These are phyloP conservation scores for Pollimyrus isidori DNA, from an alignment of 2,113 vertebrate genomes.

Conservation along the genomic window DNA sequence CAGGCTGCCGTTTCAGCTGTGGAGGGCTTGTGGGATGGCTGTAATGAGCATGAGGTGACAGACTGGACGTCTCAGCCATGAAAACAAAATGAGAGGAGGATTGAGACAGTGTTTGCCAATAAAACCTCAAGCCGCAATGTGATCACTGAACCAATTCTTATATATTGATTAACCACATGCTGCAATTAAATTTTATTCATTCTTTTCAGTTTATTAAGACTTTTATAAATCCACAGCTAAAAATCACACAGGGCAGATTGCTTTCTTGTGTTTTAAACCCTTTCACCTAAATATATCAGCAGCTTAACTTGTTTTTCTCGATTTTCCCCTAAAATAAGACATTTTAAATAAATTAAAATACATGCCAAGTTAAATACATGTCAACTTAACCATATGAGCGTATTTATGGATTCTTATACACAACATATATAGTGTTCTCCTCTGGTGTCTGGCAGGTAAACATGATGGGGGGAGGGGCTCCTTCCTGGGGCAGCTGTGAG, in stretches of 20 bases:
- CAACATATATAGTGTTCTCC: not conserved
- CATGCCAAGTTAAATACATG: not conserved
- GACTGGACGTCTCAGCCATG: not conserved
- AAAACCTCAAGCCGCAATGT: not conserved
- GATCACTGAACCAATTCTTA: not conserved
- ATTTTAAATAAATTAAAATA: not conserved
- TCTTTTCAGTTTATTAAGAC: not conserved
- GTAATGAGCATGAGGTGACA: not conserved
- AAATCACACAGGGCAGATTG: not conserved
- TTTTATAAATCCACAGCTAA: not conserved
- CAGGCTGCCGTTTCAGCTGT: not conserved
- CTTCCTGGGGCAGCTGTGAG: not conserved
- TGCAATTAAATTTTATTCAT: not conserved
- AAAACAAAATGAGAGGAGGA: not conserved
- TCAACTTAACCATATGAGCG: not conserved
- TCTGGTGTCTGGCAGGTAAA: not conserved
- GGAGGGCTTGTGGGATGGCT: not conserved
- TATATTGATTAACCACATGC: not conserved
- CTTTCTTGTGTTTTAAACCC: not conserved
- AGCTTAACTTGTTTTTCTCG: not conserved
- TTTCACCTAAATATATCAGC: not conserved
- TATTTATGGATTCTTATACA: not conserved
- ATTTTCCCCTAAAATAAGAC: not conserved
- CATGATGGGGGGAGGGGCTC: not conserved
- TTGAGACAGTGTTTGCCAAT: not conserved